Percentiles rank a stretch among this genome's conserved stretches.
Evolutionary conservation across 1,140 invertebrate genomes (phyloP).

Genomic region (Fopius arisanus): DNA sequence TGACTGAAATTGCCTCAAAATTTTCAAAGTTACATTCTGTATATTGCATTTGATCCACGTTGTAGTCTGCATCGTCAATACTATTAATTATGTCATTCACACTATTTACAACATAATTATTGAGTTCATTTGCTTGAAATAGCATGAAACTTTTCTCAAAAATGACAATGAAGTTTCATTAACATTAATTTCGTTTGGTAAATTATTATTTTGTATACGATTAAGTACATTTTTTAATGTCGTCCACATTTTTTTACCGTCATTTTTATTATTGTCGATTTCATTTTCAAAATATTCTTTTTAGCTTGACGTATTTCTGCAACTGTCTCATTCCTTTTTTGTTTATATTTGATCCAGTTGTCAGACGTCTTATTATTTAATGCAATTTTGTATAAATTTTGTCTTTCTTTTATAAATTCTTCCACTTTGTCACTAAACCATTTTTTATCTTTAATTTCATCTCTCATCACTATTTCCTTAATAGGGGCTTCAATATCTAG

Average conservation of each 20-base stretch:
- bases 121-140: background rate
- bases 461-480: too few relatives aligned
- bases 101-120: background rate
- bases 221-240: conserved; percentile 23
- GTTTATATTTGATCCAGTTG: background rate
- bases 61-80: background rate
- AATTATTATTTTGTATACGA: background rate
- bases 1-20: background rate
- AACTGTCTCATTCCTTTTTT: conserved; percentile 17
- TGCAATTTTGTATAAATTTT: background rate
- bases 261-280: background rate
- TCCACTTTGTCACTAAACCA: background rate
- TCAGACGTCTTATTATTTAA: background rate
- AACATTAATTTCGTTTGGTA: background rate
- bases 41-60: background rate
- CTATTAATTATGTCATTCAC: conserved; percentile 16
- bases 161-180: too few relatives aligned
- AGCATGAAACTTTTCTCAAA: too few relatives aligned
- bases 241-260: conserved; percentile 8
- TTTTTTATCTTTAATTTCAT: background rate
- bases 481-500: too few relatives aligned
- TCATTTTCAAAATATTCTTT: conserved; percentile 17
- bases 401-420: background rate
- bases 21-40: background rate
- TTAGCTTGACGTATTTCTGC: background rate